phyloP scores from a whole-genome alignment of 2,797 vertebrate genomes.

The Ara ararauna region DNA sequence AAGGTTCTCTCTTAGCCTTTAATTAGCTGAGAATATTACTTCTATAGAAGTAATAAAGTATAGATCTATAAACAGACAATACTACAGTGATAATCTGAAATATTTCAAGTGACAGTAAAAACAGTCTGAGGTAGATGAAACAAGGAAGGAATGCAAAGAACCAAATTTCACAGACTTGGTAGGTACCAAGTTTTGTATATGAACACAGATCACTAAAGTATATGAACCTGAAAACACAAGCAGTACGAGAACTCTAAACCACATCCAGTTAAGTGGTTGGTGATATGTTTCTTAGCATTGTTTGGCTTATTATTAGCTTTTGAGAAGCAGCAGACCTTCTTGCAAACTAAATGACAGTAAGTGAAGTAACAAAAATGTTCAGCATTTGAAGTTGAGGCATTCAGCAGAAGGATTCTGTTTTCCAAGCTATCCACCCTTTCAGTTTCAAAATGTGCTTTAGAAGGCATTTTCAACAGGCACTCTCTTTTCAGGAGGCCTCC shows the following conservation, averaged over 20 bases:
- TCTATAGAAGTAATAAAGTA: neutral
- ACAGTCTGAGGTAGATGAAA: neutral
- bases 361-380: neutral
- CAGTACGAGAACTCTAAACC: neutral
- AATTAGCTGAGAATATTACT: neutral
- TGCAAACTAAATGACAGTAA: neutral
- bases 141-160: neutral
- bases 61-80: neutral
- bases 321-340: neutral
- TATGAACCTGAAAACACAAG: neutral
- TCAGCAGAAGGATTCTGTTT: neutral
- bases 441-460: neutral
- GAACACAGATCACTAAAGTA: neutral
- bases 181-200: neutral
- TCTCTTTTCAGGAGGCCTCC: neutral
- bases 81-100: neutral
- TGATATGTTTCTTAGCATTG: neutral
- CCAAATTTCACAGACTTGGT: neutral
- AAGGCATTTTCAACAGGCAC: neutral
- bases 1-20: neutral
- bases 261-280: neutral
- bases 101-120: neutral
- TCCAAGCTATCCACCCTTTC: neutral
- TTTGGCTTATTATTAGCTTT: neutral
- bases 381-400: neutral